Evolutionary conservation across 2,113 vertebrate species (phyloP).

Genomic region (Macrotus californicus): DNA sequence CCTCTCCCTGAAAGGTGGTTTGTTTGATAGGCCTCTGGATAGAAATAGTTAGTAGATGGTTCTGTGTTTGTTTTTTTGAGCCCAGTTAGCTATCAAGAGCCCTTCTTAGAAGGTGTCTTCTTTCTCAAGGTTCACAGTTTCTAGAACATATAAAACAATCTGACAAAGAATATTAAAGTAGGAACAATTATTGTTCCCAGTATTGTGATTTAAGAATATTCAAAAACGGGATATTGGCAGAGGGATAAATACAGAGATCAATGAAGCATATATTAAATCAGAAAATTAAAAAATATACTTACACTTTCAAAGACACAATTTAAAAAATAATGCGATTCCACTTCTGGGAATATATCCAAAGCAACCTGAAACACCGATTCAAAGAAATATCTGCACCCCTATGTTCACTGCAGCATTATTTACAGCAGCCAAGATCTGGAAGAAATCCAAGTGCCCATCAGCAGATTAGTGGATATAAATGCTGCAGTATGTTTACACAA

Average conservation of each 20-base stretch:
- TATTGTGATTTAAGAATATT: neutral
- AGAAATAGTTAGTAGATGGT: neutral
- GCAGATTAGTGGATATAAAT: too few relatives aligned
- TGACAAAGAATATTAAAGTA: neutral
- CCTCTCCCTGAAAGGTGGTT: neutral
- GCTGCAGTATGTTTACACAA: too few relatives aligned
- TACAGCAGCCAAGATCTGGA: too few relatives aligned
- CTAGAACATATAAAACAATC: neutral
- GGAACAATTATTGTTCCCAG: neutral
- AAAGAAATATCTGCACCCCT: too few relatives aligned
- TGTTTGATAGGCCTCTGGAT: neutral
- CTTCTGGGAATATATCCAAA: too few relatives aligned
- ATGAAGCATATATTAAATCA: neutral
- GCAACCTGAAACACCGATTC: too few relatives aligned
- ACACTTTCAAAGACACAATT: neutral
- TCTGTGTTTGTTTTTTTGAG: neutral
- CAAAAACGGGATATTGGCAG: neutral
- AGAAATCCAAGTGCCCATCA: too few relatives aligned
- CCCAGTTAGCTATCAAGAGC: neutral
- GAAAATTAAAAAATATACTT: neutral
- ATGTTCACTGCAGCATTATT: too few relatives aligned
- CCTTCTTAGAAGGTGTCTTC: neutral
- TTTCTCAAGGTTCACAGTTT: neutral
- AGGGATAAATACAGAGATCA: neutral
- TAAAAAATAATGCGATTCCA: neutral